phyloP scores from a whole-genome alignment of 1,140 invertebrate genomes.

The Ceratina australensis region DNA sequence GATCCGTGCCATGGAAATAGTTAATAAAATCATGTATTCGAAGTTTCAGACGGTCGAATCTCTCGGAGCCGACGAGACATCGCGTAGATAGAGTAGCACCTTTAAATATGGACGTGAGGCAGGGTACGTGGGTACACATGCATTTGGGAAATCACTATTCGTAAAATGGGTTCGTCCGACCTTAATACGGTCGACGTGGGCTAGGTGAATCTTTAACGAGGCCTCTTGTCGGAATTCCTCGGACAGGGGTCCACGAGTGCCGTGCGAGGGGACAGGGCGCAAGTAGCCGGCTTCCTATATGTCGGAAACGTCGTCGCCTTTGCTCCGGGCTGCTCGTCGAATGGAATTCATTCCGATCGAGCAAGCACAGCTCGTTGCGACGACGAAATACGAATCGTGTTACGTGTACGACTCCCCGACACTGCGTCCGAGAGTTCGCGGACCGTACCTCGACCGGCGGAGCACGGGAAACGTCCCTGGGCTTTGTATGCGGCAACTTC shows the following conservation, averaged over 20 bases:
- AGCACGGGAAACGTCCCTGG: slow-evolving; percentile 19
- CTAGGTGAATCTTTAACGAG: slow-evolving; percentile 63
- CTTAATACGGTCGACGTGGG: slow-evolving; percentile 60
- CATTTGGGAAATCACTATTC: slow-evolving; percentile 60
- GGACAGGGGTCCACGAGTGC: slow-evolving; percentile 19
- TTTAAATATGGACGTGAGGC: slow-evolving; percentile 26
- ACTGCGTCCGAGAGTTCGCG: background rate
- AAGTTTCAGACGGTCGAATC: background rate
- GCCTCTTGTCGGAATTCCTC: slow-evolving; percentile 62
- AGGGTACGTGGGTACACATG: slow-evolving; percentile 20
- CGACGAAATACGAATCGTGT: slow-evolving; percentile 51
- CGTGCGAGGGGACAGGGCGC: slow-evolving; percentile 4
- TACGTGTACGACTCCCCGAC: slow-evolving; percentile 45
- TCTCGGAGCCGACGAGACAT: background rate
- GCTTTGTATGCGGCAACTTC: slow-evolving; percentile 35
- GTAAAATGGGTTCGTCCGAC: slow-evolving; percentile 59
- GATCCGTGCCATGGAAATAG: no score
- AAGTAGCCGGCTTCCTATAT: slow-evolving; percentile 57
- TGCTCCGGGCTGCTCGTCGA: slow-evolving; percentile 43
- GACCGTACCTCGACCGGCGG: slow-evolving; percentile 27
- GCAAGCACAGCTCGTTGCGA: slow-evolving; percentile 54
- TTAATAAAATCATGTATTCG: no score
- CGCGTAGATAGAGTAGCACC: background rate
- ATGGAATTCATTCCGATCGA: slow-evolving; percentile 59
- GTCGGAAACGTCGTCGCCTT: slow-evolving; percentile 56